Percentiles rank a stretch among this genome's conserved stretches.
These are phyloP conservation scores for Tricholauxania praeusta DNA, from an alignment of 2,888 invertebrate species.

Conservation along the genomic window DNA sequence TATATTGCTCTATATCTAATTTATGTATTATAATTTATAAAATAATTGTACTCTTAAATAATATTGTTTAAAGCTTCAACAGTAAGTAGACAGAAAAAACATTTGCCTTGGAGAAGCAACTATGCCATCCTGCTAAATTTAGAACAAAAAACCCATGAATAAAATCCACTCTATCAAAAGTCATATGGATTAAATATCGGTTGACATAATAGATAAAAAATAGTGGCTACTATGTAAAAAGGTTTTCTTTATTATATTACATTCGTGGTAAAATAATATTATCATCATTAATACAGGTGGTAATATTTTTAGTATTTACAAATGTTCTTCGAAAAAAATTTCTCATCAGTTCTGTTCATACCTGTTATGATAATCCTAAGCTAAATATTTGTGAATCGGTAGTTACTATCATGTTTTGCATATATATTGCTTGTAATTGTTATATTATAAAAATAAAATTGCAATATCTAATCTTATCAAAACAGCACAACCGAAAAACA, in stretches of 20 bases:
- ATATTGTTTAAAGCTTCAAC: not conserved
- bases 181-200: not conserved
- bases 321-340: too few relatives aligned
- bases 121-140: too few relatives aligned
- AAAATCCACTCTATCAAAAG: not conserved
- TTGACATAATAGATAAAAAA: not conserved
- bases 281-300: not conserved
- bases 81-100: not conserved
- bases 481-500: too few relatives aligned
- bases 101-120: too few relatives aligned
- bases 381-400: conserved; percentile 7
- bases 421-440: conserved; percentile 8
- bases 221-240: not conserved
- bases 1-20: too few relatives aligned
- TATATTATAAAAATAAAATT: not conserved
- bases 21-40: too few relatives aligned
- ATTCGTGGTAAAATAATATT: not conserved
- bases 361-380: not conserved
- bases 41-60: not conserved
- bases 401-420: not conserved
- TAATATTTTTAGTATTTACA: not conserved
- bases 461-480: too few relatives aligned
- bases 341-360: not conserved
- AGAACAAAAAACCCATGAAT: not conserved
- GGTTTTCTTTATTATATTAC: not conserved